Base-by-base conservation (phyloP, 2,888 invertebrate species). In the Trachelus tabidus region DNA sequence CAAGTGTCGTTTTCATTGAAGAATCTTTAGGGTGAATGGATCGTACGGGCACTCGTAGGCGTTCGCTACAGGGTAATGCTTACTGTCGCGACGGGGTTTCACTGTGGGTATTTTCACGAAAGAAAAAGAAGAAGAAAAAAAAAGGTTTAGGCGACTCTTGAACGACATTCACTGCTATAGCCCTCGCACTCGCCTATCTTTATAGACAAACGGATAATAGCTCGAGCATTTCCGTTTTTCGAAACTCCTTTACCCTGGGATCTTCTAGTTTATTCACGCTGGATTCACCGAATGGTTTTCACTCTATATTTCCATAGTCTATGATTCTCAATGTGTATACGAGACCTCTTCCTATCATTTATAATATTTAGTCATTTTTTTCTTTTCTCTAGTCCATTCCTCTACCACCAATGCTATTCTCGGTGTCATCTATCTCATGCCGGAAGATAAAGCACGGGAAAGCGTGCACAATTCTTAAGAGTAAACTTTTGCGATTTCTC, bases 1-100 rank as follows among this genome's bases (percentile, higher is more conserved):
- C 77, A 68, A 78, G 75, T 74, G 76, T 56, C 77, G 75, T 73
- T 83, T 83, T 85, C 83, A 85, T 85, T 85, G 81, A 85, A 76
- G 75, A 15, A 23, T 34, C 73, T 79, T 79, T 73, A 23, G 71
- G 71, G 68, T 73, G 78, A 81, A 79, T 76, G 75, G 76, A 77
- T 40, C 75, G 73, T 33, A 77, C 40, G 68, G 77, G 74, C 80
- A 76, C 31, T 78, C 80, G 79, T 80, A 77, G 83, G 77, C 79
- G 80, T 83, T 82, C 23, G 56, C 74, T 73, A 11, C 34, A 75
- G 80, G 80, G 82, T 77, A 81, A 81, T 79, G 75, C 78, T n/a
- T 1, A 23, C 56, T 71, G 68, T 80, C 83, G 12, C 84, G 83
- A 83, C 85, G 81, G 86, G 86, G 78, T 75, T 75, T 77, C 82